These are phyloP conservation scores for Leptogaster cylindrica DNA, from an alignment of 2,888 invertebrate species.

Conservation along the genomic window DNA sequence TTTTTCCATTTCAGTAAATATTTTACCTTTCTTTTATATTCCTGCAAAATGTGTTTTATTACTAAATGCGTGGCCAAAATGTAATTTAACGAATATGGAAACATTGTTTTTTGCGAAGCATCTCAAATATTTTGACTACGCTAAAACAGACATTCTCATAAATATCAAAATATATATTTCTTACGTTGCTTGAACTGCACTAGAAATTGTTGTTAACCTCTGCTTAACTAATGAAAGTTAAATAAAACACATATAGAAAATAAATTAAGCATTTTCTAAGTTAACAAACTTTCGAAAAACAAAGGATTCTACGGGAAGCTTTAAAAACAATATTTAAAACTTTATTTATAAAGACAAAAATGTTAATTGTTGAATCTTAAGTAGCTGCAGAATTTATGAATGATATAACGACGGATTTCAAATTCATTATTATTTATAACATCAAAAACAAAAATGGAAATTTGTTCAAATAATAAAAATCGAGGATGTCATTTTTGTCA, in stretches of 20 bases:
- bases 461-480: slow-evolving; percentile 19
- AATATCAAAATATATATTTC: slow-evolving; percentile 44
- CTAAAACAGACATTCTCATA: slow-evolving; percentile 41
- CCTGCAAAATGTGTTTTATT: no score
- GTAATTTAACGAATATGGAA: slow-evolving; percentile 7
- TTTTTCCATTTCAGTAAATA: no score
- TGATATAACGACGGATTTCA: slow-evolving; percentile 6
- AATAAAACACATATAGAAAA: slow-evolving; percentile 18
- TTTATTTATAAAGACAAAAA: slow-evolving; percentile 23
- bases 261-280: slow-evolving; percentile 18
- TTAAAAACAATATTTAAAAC: slow-evolving; percentile 12
- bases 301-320: slow-evolving; percentile 8
- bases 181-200: slow-evolving; percentile 46
- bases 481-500: slow-evolving; percentile 16
- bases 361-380: slow-evolving; percentile 11
- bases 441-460: slow-evolving; percentile 7
- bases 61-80: slow-evolving; percentile 45
- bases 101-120: not conserved
- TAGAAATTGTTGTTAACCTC: slow-evolving; percentile 10
- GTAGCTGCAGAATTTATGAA: slow-evolving; percentile 12
- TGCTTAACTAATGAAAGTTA: slow-evolving; percentile 22
- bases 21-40: no score
- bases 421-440: no score
- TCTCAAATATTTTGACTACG: slow-evolving; percentile 23
- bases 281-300: slow-evolving; percentile 5